Evolutionary conservation across 2,888 invertebrate genomes (phyloP).

Genomic region (Hoplodrina ambigua): DNA sequence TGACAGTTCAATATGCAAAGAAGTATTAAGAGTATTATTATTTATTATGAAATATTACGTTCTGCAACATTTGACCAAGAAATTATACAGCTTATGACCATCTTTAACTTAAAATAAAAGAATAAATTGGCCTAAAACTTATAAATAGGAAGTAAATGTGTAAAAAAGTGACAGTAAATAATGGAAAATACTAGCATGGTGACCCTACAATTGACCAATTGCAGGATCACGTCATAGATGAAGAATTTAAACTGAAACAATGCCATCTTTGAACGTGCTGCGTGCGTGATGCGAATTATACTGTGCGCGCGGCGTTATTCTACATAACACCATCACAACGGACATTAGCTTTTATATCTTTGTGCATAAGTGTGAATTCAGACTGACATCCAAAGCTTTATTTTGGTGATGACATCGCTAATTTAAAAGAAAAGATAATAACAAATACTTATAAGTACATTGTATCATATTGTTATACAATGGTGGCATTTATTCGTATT

Average conservation of each 20-base stretch:
- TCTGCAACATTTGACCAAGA: conserved; percentile 48
- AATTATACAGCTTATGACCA: conserved; percentile 39
- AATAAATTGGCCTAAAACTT: conserved; percentile 38
- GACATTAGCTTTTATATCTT: conserved; percentile 34
- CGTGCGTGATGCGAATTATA: conserved; percentile 79
- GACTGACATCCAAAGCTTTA: background rate
- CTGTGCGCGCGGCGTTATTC: conserved; percentile 52
- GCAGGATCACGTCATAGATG: conserved; percentile 84
- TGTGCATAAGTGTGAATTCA: background rate
- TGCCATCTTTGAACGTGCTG: conserved; percentile 78
- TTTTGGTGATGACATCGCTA: conserved; percentile 63
- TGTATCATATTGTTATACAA: conserved; percentile 51
- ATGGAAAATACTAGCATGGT: conserved; percentile 42
- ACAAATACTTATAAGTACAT: conserved; percentile 59
- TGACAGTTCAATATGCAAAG: conserved; percentile 57
- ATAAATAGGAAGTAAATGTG: background rate
- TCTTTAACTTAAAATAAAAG: conserved; percentile 26
- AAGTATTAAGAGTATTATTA: conserved; percentile 49
- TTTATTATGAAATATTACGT: conserved; percentile 51
- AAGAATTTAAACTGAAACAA: conserved; percentile 87
- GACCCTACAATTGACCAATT: conserved; percentile 69
- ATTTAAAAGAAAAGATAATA: conserved; percentile 66
- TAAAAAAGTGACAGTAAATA: background rate
- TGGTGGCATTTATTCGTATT: conserved; percentile 22
- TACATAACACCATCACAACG: conserved; percentile 22